Percentiles rank a stretch among this genome's conserved stretches.
Conservation (phyloP, 2,113 vertebrate species). For the Albula goreensis region DNA sequence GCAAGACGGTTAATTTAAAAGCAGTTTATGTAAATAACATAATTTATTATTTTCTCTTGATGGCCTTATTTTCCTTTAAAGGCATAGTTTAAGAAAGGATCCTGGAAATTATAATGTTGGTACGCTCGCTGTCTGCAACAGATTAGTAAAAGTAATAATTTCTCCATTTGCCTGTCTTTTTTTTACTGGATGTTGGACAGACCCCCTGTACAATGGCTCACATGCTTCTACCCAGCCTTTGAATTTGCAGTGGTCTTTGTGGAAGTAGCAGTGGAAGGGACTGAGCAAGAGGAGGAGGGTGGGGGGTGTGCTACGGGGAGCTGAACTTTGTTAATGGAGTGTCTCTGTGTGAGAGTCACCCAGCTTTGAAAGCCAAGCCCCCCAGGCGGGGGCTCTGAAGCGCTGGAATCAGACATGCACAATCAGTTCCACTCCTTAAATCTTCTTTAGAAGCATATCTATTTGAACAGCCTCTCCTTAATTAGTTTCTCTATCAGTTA, state of each 20-base stretch:
- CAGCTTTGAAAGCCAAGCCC: slow-evolving; percentile 78
- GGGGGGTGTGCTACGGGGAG: slow-evolving; percentile 50
- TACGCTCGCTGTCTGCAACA: not conserved
- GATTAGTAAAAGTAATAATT: not conserved
- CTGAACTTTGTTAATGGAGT: slow-evolving; percentile 79
- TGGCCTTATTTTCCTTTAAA: too few species aligned
- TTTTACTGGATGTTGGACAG: not conserved
- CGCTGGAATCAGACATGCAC: slow-evolving; percentile 78
- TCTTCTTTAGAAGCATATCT: slow-evolving; percentile 78
- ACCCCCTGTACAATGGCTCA: not conserved
- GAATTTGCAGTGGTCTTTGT: not conserved
- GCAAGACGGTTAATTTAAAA: too few species aligned
- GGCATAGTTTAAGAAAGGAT: too few species aligned
- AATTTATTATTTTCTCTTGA: too few species aligned
- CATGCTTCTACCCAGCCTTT: not conserved
- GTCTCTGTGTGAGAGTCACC: slow-evolving; percentile 70
- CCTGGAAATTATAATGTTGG: not conserved
- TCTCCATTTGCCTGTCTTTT: not conserved
- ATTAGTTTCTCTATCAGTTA: slow-evolving; percentile 81
- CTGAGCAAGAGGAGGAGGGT: slow-evolving; percentile 13
- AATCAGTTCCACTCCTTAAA: slow-evolving; percentile 81
- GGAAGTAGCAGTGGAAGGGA: slow-evolving; percentile 6
- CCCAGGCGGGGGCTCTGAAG: slow-evolving; percentile 75
- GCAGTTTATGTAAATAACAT: too few species aligned
- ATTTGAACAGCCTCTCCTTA: slow-evolving; percentile 76